Base-by-base conservation (phyloP, 2,113 vertebrate genomes). In the Ceratotherium simum region DNA sequence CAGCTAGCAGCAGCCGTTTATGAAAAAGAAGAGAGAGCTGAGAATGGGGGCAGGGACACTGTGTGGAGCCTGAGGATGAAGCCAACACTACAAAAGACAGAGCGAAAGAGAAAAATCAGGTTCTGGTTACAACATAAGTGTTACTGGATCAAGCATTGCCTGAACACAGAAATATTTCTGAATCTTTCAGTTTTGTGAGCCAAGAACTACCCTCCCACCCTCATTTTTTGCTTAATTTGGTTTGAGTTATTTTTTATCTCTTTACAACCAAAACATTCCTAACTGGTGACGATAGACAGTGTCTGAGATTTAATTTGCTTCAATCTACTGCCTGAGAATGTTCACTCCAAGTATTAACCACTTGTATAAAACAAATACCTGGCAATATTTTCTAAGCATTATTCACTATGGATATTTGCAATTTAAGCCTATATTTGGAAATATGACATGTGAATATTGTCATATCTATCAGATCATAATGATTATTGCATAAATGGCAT, bases 301-400 rank as follows among this genome's bases (percentile, higher is more conserved):
- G 62, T 91, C 58, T 84, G 42, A 88, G n/a, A 80, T 84, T 65
- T 84, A 75, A 72, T 90, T 79, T 60, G 16, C 58, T n/a, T 95
- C 80, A 79, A 31, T 93, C 91, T 84, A 81, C 21, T 76, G 36
- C 58, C 54, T 94, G 48, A 58, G 56, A 91, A 76, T 89, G 20
- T 81, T 93, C 56, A 83, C 54, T 84, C 16, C 20, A 79, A 87
- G n/a, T 69, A 56, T 62, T 92, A 95, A 69, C 69, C 4, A 36
- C 75, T 79, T 64, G 39, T 79, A n/a, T 51, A 75, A 83, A 82
- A 48, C 36, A 72, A 92, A 76, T 21, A 86, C 51, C 27, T 78
- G n/a, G n/a, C 8, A 64, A 70, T 69, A 51, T 88, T 84, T 62
- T 69, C 89, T 27, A 69, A 72, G 81, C 56, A 16, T 46, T 48